phyloP scores from a whole-genome alignment of 2,113 vertebrate genomes.

The Pseudonaja textilis region DNA sequence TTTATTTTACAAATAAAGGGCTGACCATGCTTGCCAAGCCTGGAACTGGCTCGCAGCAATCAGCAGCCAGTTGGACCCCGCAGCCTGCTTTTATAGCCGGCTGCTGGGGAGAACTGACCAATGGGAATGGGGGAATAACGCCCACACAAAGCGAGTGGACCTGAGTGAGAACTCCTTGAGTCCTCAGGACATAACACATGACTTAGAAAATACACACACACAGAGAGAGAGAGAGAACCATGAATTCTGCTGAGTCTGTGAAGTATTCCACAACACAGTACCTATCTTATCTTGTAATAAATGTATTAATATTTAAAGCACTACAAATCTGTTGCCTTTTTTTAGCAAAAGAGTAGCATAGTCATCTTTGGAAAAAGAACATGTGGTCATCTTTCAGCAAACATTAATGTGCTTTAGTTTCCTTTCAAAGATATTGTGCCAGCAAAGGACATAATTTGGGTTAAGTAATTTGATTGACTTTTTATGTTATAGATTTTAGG shows the following conservation, averaged over 20 bases:
- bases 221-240: neutral
- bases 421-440: neutral
- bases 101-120: too few relatives aligned
- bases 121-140: too few relatives aligned
- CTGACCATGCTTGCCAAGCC: too few relatives aligned
- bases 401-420: neutral
- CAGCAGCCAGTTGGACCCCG: too few relatives aligned
- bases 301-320: neutral
- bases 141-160: too few relatives aligned
- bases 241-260: neutral
- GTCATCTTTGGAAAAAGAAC: neutral
- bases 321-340: neutral
- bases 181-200: too few relatives aligned
- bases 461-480: neutral
- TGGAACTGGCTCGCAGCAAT: too few relatives aligned
- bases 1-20: too few relatives aligned
- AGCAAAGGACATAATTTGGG: neutral
- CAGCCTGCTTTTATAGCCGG: too few relatives aligned
- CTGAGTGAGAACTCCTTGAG: too few relatives aligned
- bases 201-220: neutral
- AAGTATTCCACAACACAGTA: neutral
- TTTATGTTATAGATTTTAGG: neutral
- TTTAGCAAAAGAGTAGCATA: neutral
- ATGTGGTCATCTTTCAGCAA: neutral
- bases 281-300: neutral